phyloP scores from a whole-genome alignment of 2,888 invertebrate genomes.

The Polylopha cassiicola region DNA sequence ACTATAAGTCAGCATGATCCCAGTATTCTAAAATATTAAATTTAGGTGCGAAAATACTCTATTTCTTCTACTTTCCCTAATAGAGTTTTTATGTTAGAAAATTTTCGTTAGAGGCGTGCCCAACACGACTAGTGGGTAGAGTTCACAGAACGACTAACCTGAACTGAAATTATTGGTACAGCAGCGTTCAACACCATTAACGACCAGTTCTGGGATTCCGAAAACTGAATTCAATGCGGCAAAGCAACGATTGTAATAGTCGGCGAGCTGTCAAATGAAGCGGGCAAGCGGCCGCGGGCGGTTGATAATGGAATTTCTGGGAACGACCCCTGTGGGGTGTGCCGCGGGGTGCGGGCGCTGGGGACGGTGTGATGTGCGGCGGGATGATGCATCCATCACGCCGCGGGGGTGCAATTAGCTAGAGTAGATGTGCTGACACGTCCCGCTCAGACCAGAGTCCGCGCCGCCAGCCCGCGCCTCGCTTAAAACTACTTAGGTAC shows the following conservation, averaged over 20 bases:
- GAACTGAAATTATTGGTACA: background rate
- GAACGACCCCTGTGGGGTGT: constrained; percentile 68
- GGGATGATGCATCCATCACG: constrained; percentile 63
- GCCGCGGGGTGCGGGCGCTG: constrained; percentile 40
- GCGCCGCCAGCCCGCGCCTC: constrained; percentile 6
- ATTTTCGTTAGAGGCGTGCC: too few species aligned
- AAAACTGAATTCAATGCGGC: constrained; percentile 17
- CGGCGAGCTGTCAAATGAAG: constrained; percentile 41
- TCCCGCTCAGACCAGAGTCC: constrained; percentile 29
- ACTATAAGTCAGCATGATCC: too few species aligned
- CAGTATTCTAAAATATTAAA: too few species aligned
- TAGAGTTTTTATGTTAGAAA: too few species aligned
- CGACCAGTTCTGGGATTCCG: constrained; percentile 10
- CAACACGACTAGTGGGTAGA: too few species aligned
- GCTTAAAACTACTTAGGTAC: too few species aligned
- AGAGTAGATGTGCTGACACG: constrained; percentile 73
- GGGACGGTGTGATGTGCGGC: constrained; percentile 33
- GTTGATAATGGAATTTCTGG: constrained; percentile 72
- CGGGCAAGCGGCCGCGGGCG: constrained; percentile 44
- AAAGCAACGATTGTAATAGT: constrained; percentile 19
- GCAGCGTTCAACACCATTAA: constrained; percentile 1
- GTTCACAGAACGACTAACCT: too few species aligned
- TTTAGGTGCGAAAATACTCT: too few species aligned
- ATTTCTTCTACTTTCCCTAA: too few species aligned
- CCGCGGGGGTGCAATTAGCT: constrained; percentile 57